phyloP scores from a whole-genome alignment of 1,140 invertebrate species.

The Trialeurodes vaporariorum region DNA sequence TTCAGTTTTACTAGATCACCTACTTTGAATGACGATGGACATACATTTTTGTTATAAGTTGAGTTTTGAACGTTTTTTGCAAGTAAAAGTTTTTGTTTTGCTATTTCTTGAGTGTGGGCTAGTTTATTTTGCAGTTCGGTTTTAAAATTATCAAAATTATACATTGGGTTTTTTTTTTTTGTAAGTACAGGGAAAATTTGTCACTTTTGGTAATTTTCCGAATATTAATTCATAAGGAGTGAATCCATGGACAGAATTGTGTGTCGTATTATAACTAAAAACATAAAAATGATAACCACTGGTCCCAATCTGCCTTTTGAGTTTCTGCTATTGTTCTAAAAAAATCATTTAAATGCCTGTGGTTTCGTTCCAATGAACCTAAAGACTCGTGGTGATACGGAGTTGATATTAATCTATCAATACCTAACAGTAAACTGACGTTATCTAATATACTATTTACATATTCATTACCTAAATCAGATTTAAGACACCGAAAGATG shows the following conservation, averaged over 20 bases:
- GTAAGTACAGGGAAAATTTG: not conserved
- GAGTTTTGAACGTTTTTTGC: too few species aligned
- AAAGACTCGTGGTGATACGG: not conserved
- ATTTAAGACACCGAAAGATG: not conserved
- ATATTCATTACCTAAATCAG: not conserved
- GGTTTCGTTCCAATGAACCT: not conserved
- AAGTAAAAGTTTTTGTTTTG: too few species aligned
- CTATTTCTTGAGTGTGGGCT: too few species aligned
- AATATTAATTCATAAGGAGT: not conserved
- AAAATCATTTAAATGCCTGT: not conserved
- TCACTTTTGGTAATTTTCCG: not conserved
- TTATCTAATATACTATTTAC: not conserved
- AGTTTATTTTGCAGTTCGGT: too few species aligned
- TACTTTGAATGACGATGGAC: too few species aligned
- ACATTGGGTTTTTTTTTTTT: too few species aligned
- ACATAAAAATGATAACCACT: not conserved
- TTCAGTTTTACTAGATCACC: too few species aligned
- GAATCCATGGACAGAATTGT: not conserved
- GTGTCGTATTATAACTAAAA: not conserved
- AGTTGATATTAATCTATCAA: not conserved
- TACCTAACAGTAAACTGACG: not conserved
- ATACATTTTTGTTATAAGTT: too few species aligned
- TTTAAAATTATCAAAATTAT: too few species aligned
- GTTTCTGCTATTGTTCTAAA: not conserved
- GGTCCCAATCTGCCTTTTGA: not conserved